These are phyloP conservation scores for Neodon shergylaensis DNA, from an alignment of 2,113 vertebrate genomes.

Conservation along the genomic window DNA sequence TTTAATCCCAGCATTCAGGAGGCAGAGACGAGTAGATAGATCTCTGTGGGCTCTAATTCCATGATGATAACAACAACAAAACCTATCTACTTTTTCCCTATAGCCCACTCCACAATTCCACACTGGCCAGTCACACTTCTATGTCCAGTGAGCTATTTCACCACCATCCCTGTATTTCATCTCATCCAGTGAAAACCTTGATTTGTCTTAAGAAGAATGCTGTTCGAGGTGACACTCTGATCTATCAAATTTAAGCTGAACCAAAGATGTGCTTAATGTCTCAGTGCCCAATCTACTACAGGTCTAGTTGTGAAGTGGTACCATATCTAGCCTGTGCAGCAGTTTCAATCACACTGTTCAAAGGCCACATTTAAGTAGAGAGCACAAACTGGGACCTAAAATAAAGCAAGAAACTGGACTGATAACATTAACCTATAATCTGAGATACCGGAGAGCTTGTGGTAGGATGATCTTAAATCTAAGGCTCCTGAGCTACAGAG, in stretches of 20 bases:
- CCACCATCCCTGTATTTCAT: background rate
- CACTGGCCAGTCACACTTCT: background rate
- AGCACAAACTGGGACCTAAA: background rate
- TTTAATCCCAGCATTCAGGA: no score
- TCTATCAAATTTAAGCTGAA: conserved; percentile 41
- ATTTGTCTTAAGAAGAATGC: background rate
- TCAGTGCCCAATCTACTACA: background rate
- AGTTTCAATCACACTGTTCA: conserved; percentile 39
- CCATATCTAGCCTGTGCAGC: background rate
- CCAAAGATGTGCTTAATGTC: conserved; percentile 37
- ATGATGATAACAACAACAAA: no score
- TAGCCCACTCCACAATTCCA: background rate
- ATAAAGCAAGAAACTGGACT: background rate
- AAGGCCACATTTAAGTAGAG: conserved; percentile 38
- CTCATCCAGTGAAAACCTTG: background rate
- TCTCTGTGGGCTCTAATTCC: no score
- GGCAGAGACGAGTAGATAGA: no score
- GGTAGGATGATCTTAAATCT: background rate
- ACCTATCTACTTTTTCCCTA: background rate
- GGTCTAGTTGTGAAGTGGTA: background rate
- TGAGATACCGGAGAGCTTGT: background rate
- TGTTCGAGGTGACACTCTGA: background rate
- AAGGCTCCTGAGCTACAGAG: background rate
- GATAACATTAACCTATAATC: background rate
- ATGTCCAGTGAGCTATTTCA: background rate